Base-by-base conservation (phyloP, 2,888 invertebrate species). In the Ormyrus rosae region DNA sequence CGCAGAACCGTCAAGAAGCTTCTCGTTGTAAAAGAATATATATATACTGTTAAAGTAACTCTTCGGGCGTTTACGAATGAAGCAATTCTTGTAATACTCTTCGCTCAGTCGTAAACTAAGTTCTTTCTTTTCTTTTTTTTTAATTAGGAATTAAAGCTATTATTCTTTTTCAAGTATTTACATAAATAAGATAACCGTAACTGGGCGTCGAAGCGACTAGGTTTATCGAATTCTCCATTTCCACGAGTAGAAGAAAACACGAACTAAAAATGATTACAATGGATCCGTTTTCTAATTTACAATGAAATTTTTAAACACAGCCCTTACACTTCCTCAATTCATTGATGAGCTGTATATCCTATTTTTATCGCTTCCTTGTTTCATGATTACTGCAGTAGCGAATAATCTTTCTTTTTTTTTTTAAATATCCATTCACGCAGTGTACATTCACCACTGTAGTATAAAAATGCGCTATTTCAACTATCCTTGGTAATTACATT, bases 181-280 rank as follows among this genome's bases (percentile, higher is more conserved):
- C 73, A 9, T 79, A 68, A 65, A 71, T 4, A 63, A 51, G 34
- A 55, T 34, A 73, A 19, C 73, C n/a, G n/a, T 10, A 61, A 61
- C 10, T 56, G 48, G 69, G 48, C 61, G 46, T 46, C 46, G 50
- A 48, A 72, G 48, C 58, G 51, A 72, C 5, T 78, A 65, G 67
- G 45, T 58, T 70, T 10, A 6, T n/a, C 10, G 5, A 45, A 45
- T 10, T 63, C 5, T 53, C 68, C 53, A 45, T 48, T 5, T 60
- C 19, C n/a, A 58, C 51, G 53, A 6, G 48, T 11, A 51, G 56
- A 60, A 60, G 64, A 70, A 19, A 34, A 34, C 3, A 34, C 34
- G 60, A 80, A 70, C 55, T 11, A 60, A 55, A 61, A 34, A 60
- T 46, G 19, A 70, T 46, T n/a, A 19, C 6, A 34, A 70, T 56